phyloP scores from a whole-genome alignment of 2,797 vertebrate genomes.

The Acrossocheilus wenchowensis region DNA sequence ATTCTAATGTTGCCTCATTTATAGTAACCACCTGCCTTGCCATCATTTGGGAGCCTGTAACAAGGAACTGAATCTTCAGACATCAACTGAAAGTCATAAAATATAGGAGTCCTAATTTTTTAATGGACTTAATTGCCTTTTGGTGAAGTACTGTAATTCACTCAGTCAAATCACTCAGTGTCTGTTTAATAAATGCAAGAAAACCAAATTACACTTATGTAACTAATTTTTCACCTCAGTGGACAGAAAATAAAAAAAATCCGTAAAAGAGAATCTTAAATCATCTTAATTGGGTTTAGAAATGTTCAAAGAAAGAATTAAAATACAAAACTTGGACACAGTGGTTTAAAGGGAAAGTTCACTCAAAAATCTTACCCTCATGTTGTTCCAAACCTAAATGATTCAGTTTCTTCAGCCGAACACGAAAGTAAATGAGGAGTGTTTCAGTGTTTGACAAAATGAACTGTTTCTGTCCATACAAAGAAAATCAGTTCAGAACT shows the following conservation, averaged over 20 bases:
- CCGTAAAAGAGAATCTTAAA: neutral
- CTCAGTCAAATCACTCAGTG: constrained; percentile 17
- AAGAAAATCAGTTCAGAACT: neutral
- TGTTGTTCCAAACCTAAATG: neutral
- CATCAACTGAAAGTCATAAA: constrained; percentile 6
- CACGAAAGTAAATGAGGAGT: neutral
- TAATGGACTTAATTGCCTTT: constrained; percentile 12
- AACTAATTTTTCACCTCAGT: constrained; percentile 32
- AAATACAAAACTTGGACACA: neutral
- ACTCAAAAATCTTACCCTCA: neutral
- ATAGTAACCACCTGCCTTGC: constrained; percentile 31
- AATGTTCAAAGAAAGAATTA: constrained; percentile 17
- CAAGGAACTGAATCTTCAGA: constrained; percentile 18
- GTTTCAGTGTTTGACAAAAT: neutral
- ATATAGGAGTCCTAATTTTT: neutral
- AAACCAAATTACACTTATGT: constrained; percentile 30
- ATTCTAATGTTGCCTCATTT: constrained; percentile 35
- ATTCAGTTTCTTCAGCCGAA: neutral
- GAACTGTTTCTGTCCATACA: neutral
- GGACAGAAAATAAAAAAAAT: constrained; percentile 18
- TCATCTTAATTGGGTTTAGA: constrained; percentile 28
- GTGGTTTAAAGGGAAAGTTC: neutral
- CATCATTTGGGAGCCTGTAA: constrained; percentile 36
- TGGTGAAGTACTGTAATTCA: constrained; percentile 21
- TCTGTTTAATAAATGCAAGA: constrained; percentile 20